Base-by-base conservation (phyloP, 2,888 invertebrate species). In the Pheosia gnoma region DNA sequence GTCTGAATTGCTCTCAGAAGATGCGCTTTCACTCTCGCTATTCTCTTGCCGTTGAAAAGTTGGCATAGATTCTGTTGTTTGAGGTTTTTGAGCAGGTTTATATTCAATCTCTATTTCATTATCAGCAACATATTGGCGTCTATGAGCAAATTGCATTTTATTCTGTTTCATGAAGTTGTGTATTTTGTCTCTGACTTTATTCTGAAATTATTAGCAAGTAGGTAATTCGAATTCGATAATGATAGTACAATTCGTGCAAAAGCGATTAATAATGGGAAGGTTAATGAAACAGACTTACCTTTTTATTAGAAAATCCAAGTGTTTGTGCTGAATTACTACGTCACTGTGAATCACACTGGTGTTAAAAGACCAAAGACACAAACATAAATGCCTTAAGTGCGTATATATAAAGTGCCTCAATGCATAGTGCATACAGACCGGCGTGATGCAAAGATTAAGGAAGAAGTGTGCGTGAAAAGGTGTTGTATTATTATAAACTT, bases 101-200 rank as follows among this genome's bases (percentile, higher is more conserved):
- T 82, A 73, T 63, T 87, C 85, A 4, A 85, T 81, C 25, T 87
- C 81, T 52, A 90, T 85, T 49, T 85, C 79, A 59, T 90, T 89
- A 51, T 85, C 79, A 10, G 65, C 64, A 1, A 77, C 62, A 58
- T 81, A 84, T 66, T 81, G 68, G n/a, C 89, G 84, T 49, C 81
- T 62, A 60, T 74, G 57, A 71, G 72, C 47, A 49, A 58, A 25
- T 8, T 52, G 54, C 8, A 54, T 54, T 62, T 66, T 57, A 39
- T 62, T 66, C n/a, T 45, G 61, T 38, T 64, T 70, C 8, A 62
- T 45, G 39, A 53, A 36, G 8, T 59, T 52, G 7, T 63, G 65
- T 63, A 75, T 60, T 13, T 5, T 49, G 8, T 25, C 3, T 52
- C 37, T 13, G 25, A 11, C n/a, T n/a, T n/a, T 60, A 39, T 10